These are phyloP conservation scores for Amyelois transitella DNA, from an alignment of 1,140 invertebrate genomes.

Conservation along the genomic window DNA sequence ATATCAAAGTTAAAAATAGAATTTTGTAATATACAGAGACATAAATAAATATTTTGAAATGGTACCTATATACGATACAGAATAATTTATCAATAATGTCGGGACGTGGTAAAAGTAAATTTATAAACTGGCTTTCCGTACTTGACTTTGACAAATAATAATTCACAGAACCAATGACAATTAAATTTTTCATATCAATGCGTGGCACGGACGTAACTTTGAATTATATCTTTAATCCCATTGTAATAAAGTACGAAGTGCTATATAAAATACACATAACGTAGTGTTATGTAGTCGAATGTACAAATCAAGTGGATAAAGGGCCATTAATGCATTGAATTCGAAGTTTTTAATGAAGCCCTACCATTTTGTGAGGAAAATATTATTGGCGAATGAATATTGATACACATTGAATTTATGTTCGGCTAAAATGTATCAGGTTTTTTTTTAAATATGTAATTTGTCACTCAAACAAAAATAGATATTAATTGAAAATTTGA, in stretches of 20 bases:
- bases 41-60: neutral
- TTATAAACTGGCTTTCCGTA: neutral
- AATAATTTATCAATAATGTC: neutral
- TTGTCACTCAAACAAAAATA: too few species aligned
- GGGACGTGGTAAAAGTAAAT: neutral
- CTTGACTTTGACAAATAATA: neutral
- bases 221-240: slow-evolving; percentile 21
- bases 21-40: neutral
- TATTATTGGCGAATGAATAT: slow-evolving; percentile 24
- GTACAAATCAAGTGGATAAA: slow-evolving; percentile 63
- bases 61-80: too few species aligned
- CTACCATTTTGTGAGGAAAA: slow-evolving; percentile 57
- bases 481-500: too few species aligned
- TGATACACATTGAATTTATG: slow-evolving; percentile 28
- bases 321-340: slow-evolving; percentile 50
- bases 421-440: slow-evolving; percentile 2
- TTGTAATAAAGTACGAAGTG: slow-evolving; percentile 30
- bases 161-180: slow-evolving; percentile 36
- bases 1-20: neutral
- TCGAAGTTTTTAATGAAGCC: slow-evolving; percentile 66
- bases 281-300: slow-evolving; percentile 41
- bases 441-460: too few species aligned
- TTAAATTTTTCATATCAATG: slow-evolving; percentile 25
- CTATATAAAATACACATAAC: slow-evolving; percentile 8
- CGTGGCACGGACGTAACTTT: slow-evolving; percentile 6